These are phyloP conservation scores for Hyaena hyaena DNA, from an alignment of 2,113 vertebrate genomes.

Conservation along the genomic window DNA sequence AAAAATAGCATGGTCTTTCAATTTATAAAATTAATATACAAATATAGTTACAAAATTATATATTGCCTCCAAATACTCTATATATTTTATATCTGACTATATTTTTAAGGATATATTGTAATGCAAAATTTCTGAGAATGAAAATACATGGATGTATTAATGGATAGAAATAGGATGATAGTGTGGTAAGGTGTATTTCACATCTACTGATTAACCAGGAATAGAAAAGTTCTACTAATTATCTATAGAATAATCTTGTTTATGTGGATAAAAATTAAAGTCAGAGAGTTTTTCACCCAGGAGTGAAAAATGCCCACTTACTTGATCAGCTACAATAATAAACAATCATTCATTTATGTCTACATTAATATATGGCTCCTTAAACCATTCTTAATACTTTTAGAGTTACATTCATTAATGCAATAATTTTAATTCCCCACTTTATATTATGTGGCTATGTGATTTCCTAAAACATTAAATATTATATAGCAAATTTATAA, in stretches of 20 bases:
- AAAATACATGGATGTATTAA: not conserved
- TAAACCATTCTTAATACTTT: not conserved
- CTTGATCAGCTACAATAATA: not conserved
- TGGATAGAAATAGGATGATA: not conserved
- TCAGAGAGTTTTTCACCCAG: not conserved
- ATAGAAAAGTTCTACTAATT: not conserved
- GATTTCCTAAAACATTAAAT: not conserved
- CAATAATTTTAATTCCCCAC: not conserved
- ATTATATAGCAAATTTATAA: not conserved
- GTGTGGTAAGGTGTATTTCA: not conserved
- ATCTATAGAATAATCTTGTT: not conserved
- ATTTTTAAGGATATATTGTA: not conserved
- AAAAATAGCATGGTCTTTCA: not conserved
- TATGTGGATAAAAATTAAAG: not conserved
- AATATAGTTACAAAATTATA: not conserved
- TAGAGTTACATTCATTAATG: not conserved
- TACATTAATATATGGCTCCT: not conserved
- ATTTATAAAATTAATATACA: not conserved
- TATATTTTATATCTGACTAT: not conserved
- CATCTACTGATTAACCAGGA: not conserved
- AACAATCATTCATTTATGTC: not conserved
- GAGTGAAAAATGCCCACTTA: not conserved
- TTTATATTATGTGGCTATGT: not conserved
- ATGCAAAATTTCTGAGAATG: not conserved
- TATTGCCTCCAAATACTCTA: not conserved